Evolutionary conservation across 2,113 vertebrate genomes (phyloP).

Genomic region (Orycteropus afer): DNA sequence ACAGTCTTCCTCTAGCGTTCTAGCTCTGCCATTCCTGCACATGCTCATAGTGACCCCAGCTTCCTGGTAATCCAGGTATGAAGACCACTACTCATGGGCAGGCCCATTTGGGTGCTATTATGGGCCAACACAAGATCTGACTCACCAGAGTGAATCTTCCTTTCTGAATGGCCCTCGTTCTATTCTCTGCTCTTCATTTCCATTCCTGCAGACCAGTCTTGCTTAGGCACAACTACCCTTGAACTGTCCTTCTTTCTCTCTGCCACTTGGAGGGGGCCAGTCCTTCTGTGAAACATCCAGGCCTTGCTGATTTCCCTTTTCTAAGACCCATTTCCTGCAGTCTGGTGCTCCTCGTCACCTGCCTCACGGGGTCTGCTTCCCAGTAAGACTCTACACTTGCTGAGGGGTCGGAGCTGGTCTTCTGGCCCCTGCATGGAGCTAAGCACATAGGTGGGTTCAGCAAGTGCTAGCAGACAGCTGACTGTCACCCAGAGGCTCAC

Average conservation of each 20-base stretch:
- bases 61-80: background rate
- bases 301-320: background rate
- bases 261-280: too few species aligned
- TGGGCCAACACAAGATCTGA: background rate
- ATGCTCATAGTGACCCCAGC: background rate
- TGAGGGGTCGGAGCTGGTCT: fast-evolving
- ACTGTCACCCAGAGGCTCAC: background rate
- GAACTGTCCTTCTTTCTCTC: background rate
- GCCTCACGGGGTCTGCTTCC: background rate
- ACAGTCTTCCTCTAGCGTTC: background rate
- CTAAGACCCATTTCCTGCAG: background rate
- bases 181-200: background rate
- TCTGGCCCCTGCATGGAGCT: background rate
- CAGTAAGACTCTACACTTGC: fast-evolving
- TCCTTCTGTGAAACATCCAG: background rate
- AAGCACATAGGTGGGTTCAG: background rate
- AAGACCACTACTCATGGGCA: background rate
- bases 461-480: background rate
- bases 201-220: background rate
- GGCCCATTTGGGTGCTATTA: background rate
- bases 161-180: background rate
- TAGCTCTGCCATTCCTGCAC: fast-evolving
- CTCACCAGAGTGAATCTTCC: background rate
- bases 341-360: background rate
- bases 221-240: too few species aligned